These are phyloP conservation scores for Drosophila anomelani DNA, from an alignment of 2,888 invertebrate genomes.

Conservation along the genomic window DNA sequence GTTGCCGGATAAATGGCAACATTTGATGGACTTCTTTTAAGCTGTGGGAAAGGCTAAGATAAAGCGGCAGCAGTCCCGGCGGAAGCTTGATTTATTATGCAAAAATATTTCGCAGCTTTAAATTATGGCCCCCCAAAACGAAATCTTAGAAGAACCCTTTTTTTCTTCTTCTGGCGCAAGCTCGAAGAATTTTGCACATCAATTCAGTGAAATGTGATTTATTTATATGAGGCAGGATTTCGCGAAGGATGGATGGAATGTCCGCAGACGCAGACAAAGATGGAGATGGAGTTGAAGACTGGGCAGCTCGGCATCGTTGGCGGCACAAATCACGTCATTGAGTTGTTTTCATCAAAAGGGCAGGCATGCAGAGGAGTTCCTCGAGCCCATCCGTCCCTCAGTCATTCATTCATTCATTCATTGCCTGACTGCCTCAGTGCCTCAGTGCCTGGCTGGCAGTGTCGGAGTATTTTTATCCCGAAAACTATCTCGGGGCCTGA, in stretches of 20 bases:
- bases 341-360: constrained; percentile 82
- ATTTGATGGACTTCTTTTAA: constrained; percentile 47
- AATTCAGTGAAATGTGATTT: constrained; percentile 72
- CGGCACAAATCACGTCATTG: constrained; percentile 81
- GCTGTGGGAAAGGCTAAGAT: constrained; percentile 24
- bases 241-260: constrained; percentile 17
- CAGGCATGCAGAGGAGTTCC: constrained; percentile 65
- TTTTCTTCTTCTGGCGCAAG: background rate
- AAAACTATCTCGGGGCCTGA: constrained; percentile 69
- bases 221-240: constrained; percentile 64
- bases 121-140: constrained; percentile 47
- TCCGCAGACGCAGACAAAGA: constrained; percentile 3
- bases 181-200: constrained; percentile 73
- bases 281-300: background rate
- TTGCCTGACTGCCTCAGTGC: constrained; percentile 21
- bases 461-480: constrained; percentile 75
- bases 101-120: constrained; percentile 66
- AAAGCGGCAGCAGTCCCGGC: constrained; percentile 52
- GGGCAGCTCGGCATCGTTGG: constrained; percentile 67
- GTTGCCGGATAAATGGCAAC: constrained; percentile 48
- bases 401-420: constrained; percentile 62
- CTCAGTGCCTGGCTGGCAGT: constrained; percentile 2
- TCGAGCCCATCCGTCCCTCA: constrained; percentile 9
- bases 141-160: constrained; percentile 33
- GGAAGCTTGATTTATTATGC: constrained; percentile 81